Evolutionary conservation across 2,888 invertebrate genomes (phyloP), one percentile per base, ranked within the genome.

Genomic region (Eilema depressum): DNA sequence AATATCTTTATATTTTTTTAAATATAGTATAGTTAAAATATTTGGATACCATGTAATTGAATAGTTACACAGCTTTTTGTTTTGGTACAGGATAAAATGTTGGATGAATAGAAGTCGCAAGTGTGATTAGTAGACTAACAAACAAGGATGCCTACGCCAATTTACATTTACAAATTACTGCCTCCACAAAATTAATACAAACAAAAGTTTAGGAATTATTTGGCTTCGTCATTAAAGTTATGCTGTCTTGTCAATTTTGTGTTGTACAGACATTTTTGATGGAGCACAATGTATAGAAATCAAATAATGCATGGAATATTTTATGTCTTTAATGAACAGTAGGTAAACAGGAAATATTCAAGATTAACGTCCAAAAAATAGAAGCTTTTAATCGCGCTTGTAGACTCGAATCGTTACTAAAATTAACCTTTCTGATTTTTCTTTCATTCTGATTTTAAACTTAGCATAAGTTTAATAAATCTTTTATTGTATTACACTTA

Each of bases 141-240:
- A 53, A 64, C 14, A 28, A 64, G 28, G 64, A 7, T 12, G 30
- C 28, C 28, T 53, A 30, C 28, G 41, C 23, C 33, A 69, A 68
- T 60, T 65, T 67, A 68, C 64, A 73, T 61, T 62, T 25, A 20
- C 47, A 68, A 69, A 65, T 33, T 61, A 11, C 20, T 37, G 33
- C 37, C 25, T 67, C 28, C 57, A 53, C 57, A n/a, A 53, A 75
- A 57, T 66, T 68, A 61, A 64, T 63, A 69, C 53, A 68, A 33
- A 67, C 30, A 56, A 73, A 70, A 73, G 25, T 70, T 69, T 69
- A 56, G 56, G 71, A 76, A 74, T 74, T 57, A 76, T 68, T 74
- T 69, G 57, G 57, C 53, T 41, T 63, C 63, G 57, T 74, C 63
- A 82, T 82, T 73, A 56, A 79, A 76, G 67, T 74, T 76, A 57